A percentile compares a stretch with the other conserved stretches of the same genome.
Evolutionary conservation across 30 jellyfish, hydroid and myxozoan genomes (phyloP).

Genomic region (Aurelia coerulea): DNA sequence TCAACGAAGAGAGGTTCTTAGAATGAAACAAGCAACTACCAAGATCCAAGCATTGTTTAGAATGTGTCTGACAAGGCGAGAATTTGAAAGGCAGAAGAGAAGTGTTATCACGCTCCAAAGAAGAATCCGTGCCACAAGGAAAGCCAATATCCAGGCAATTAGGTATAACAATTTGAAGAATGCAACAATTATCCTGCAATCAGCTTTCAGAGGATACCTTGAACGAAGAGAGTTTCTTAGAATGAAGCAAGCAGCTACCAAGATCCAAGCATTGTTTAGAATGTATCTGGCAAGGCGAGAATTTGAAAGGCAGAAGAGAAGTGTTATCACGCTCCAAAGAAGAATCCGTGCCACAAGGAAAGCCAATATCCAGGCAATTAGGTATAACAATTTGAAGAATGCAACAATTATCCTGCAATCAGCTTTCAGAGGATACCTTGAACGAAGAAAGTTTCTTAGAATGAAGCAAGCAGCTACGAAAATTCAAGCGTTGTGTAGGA

Average conservation of each 20-base stretch:
- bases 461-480: constrained; percentile 27
- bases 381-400: background rate
- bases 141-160: background rate
- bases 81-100: background rate
- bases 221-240: constrained; percentile 21
- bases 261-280: constrained; percentile 33
- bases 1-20: constrained; percentile 15
- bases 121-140: constrained; percentile 8
- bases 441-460: background rate
- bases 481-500: constrained; percentile 38
- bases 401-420: constrained; percentile 55
- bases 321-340: constrained; percentile 40
- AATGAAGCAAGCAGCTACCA: constrained; percentile 39
- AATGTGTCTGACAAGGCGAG: background rate
- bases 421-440: constrained; percentile 24
- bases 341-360: constrained; percentile 4
- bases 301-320: background rate
- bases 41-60: constrained; percentile 35
- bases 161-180: background rate
- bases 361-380: background rate
- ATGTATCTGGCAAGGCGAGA: constrained; percentile 1
- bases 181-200: constrained; percentile 40
- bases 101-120: constrained; percentile 46
- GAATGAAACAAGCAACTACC: constrained; percentile 30
- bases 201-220: constrained; percentile 44